These are phyloP conservation scores for Corythaeola cristata DNA, from an alignment of 2,113 vertebrate species.

Conservation along the genomic window DNA sequence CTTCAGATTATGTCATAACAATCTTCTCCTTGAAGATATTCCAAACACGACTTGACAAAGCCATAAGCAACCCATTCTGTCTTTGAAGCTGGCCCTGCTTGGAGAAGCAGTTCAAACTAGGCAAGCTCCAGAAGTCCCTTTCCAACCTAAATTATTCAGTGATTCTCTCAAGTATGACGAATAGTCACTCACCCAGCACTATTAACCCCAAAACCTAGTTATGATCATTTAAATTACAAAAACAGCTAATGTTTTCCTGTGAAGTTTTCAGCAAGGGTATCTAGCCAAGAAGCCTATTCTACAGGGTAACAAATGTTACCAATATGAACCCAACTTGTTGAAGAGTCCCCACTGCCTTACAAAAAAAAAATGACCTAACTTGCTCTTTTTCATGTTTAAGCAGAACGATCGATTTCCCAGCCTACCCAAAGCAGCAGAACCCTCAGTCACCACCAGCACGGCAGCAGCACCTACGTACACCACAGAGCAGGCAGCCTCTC, in stretches of 20 bases:
- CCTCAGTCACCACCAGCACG: too few relatives aligned
- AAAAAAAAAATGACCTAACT: too few relatives aligned
- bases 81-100: not conserved
- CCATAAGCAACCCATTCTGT: not conserved
- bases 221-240: not conserved
- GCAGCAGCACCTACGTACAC: fast-evolving
- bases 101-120: not conserved
- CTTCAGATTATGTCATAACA: not conserved
- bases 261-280: not conserved
- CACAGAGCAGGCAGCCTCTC: fast-evolving
- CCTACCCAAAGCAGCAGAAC: too few relatives aligned
- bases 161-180: not conserved
- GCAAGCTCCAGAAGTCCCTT: not conserved
- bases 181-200: not conserved
- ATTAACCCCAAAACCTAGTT: not conserved
- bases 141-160: not conserved
- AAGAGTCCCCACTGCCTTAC: not conserved
- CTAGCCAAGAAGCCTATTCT: not conserved
- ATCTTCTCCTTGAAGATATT: not conserved
- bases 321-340: not conserved
- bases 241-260: not conserved
- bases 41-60: not conserved
- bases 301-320: not conserved
- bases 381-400: not conserved
- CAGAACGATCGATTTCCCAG: not conserved